Percentiles rank a stretch among this genome's conserved stretches.
phyloP scores from a whole-genome alignment of 2,113 vertebrate genomes.

The Notiomystis cincta region DNA sequence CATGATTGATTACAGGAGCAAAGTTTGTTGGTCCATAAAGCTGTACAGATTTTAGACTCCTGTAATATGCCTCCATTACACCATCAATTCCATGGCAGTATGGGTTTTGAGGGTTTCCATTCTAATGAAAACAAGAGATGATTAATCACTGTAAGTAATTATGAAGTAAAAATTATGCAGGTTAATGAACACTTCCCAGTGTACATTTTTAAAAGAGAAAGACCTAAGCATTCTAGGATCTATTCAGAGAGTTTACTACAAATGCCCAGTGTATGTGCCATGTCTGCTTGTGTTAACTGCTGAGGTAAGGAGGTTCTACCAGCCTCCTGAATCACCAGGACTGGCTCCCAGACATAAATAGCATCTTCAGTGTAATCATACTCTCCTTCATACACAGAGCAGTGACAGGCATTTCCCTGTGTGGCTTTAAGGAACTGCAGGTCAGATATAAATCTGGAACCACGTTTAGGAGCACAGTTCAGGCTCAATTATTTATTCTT shows the following conservation, averaged over 20 bases:
- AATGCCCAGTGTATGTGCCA: not conserved
- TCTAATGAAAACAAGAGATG: conserved; percentile 69
- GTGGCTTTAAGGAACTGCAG: not conserved
- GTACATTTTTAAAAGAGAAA: not conserved
- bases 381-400: not conserved
- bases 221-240: not conserved
- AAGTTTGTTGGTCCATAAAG: conserved; percentile 97
- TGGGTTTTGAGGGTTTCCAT: conserved; percentile 93
- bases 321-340: not conserved
- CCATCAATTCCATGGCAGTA: conserved; percentile 94
- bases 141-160: not conserved
- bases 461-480: not conserved
- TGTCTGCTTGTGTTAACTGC: not conserved
- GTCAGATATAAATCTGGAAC: not conserved
- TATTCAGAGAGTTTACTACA: not conserved
- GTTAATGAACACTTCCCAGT: not conserved
- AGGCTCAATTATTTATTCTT: not conserved
- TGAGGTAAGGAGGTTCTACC: not conserved
- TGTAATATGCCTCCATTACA: conserved; percentile 94
- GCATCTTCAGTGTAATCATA: not conserved
- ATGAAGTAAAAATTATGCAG: not conserved
- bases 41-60: conserved; percentile 91
- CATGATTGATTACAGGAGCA: conserved; percentile 95
- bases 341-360: not conserved
- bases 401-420: not conserved